These are phyloP conservation scores for Megalurothrips usitatus DNA, from an alignment of 2,888 invertebrate species.

Conservation along the genomic window DNA sequence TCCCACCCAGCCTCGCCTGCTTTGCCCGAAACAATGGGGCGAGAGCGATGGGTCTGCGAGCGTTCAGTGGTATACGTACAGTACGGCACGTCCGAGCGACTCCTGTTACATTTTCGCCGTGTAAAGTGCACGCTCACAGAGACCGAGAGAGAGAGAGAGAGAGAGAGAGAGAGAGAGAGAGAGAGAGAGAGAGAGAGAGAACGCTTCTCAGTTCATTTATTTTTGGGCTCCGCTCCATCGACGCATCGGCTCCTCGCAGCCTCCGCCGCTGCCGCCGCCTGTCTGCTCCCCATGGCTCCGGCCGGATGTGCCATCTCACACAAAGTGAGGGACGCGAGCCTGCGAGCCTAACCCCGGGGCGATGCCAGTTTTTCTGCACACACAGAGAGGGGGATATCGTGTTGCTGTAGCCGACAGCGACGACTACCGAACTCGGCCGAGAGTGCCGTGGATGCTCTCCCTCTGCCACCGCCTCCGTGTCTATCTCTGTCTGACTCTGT, in stretches of 20 bases:
- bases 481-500: too few relatives aligned
- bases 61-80: too few relatives aligned
- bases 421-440: not conserved
- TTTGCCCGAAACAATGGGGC: too few relatives aligned
- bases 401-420: not conserved
- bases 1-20: too few relatives aligned
- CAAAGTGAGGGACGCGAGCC: not conserved
- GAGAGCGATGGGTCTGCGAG: too few relatives aligned
- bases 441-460: not conserved
- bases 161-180: too few relatives aligned
- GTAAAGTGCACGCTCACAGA: too few relatives aligned
- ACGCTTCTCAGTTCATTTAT: not conserved
- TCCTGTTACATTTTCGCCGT: too few relatives aligned
- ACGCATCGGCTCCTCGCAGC: not conserved
- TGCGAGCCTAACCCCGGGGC: not conserved
- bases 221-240: not conserved
- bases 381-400: not conserved
- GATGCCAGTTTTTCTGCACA: constrained; percentile 10
- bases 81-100: too few relatives aligned
- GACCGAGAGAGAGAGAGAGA: too few relatives aligned
- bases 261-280: not conserved
- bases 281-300: not conserved
- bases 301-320: constrained; percentile 6
- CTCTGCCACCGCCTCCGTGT: not conserved
- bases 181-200: too few relatives aligned